Evolutionary conservation across 2,113 vertebrate species (phyloP).

Genomic region (Chaetops frenatus): DNA sequence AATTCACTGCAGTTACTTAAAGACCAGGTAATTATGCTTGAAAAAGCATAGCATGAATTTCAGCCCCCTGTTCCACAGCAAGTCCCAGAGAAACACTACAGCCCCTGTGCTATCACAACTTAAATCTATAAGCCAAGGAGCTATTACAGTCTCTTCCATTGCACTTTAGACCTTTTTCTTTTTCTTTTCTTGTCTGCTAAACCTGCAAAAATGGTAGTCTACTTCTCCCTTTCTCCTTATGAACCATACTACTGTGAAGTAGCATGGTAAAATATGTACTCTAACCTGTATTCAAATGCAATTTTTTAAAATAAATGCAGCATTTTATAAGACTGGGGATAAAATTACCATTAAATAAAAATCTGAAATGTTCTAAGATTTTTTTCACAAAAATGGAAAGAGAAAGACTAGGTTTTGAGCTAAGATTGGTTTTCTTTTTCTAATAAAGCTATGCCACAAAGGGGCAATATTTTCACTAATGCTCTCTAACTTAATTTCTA

Average conservation of each 20-base stretch:
- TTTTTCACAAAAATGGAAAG: not conserved
- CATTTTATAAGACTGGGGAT: not conserved
- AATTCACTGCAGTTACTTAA: constrained; percentile 40
- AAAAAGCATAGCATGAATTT: constrained; percentile 26
- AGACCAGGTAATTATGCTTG: constrained; percentile 21
- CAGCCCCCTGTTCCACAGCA: not conserved
- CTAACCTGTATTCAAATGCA: not conserved
- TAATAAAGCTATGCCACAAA: not conserved
- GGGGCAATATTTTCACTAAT: not conserved
- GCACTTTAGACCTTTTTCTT: not conserved
- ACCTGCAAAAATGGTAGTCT: not conserved
- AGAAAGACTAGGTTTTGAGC: not conserved
- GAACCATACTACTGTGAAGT: not conserved
- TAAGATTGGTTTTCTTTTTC: not conserved
- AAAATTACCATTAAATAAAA: not conserved
- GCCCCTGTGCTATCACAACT: not conserved
- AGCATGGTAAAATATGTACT: not conserved
- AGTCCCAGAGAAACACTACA: not conserved
- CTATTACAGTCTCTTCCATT: not conserved
- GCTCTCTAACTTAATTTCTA: not conserved
- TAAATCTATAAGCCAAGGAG: not conserved
- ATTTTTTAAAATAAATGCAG: not conserved
- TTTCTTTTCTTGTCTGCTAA: not conserved
- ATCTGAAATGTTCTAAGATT: not conserved
- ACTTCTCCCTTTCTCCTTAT: not conserved